These are phyloP conservation scores for Psilopogon haemacephalus DNA, from an alignment of 2,113 vertebrate species.

Conservation along the genomic window DNA sequence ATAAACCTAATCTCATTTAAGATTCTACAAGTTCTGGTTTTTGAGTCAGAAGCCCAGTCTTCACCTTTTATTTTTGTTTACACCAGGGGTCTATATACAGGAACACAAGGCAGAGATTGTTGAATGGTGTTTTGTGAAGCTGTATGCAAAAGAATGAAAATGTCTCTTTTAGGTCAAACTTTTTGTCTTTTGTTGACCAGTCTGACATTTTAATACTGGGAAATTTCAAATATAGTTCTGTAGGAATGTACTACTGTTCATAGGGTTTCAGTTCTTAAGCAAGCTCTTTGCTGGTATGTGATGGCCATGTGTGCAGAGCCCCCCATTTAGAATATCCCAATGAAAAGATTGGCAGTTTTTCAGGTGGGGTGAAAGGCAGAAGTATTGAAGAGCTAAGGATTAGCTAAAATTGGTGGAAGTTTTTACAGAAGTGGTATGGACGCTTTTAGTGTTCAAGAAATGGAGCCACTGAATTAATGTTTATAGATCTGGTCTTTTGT, in stretches of 20 bases:
- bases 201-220: not conserved
- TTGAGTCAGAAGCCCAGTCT: not conserved
- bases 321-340: not conserved
- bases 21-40: not conserved
- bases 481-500: not conserved
- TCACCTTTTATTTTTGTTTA: not conserved
- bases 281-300: not conserved
- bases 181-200: not conserved
- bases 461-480: not conserved
- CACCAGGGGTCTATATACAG: not conserved
- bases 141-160: not conserved
- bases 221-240: not conserved
- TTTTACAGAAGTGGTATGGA: fast-evolving
- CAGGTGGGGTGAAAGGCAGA: not conserved
- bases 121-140: not conserved
- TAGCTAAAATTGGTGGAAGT: not conserved
- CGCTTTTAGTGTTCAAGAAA: not conserved
- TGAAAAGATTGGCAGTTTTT: not conserved
- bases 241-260: not conserved
- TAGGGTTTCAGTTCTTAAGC: not conserved
- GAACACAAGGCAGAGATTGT: not conserved
- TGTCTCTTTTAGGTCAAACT: not conserved
- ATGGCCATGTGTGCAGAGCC: not conserved
- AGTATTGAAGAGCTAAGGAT: not conserved
- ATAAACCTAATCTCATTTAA: slow-evolving; percentile 23